These are phyloP conservation scores for Lipophrys pholis DNA, from an alignment of 2,113 vertebrate genomes.

Conservation along the genomic window DNA sequence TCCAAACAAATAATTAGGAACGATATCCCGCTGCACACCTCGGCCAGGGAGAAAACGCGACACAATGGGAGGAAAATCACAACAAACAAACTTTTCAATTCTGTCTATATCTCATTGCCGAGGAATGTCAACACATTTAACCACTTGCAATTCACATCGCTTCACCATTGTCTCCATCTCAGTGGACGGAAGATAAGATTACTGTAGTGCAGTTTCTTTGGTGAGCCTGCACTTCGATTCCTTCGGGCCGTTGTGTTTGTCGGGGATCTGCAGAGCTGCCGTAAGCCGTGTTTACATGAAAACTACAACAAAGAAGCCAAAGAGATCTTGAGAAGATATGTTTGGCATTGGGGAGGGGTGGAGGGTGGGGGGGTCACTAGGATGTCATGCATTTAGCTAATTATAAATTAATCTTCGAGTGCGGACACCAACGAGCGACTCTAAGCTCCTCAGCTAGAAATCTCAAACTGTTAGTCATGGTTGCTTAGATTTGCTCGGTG, in stretches of 20 bases:
- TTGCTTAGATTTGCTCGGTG: constrained; percentile 6
- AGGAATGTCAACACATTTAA: constrained; percentile 73
- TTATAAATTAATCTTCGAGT: constrained; percentile 28
- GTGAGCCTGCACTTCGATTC: constrained; percentile 16
- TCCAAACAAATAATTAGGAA: constrained; percentile 50
- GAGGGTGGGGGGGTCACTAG: constrained; percentile 29
- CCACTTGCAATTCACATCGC: constrained; percentile 51
- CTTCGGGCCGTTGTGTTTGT: constrained; percentile 30
- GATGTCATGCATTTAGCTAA: constrained; percentile 10
- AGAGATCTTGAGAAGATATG: constrained; percentile 37
- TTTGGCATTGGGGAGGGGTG: constrained; percentile 22
- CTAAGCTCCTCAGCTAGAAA: constrained; percentile 1
- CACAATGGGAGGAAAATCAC: constrained; percentile 18
- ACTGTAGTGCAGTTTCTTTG: constrained; percentile 39
- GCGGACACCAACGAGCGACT: not conserved
- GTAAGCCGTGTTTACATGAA: constrained; percentile 52
- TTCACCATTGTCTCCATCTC: constrained; percentile 50
- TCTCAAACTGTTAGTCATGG: constrained; percentile 21
- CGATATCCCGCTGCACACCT: constrained; percentile 41
- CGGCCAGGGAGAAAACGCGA: constrained; percentile 32
- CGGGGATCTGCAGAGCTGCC: constrained; percentile 27
- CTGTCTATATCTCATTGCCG: constrained; percentile 31
- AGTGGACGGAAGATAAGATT: constrained; percentile 65
- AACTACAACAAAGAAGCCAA: constrained; percentile 33
- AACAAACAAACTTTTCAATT: constrained; percentile 26